Base-by-base conservation (phyloP, 2,797 vertebrate species). In the Nyctibius grandis region DNA sequence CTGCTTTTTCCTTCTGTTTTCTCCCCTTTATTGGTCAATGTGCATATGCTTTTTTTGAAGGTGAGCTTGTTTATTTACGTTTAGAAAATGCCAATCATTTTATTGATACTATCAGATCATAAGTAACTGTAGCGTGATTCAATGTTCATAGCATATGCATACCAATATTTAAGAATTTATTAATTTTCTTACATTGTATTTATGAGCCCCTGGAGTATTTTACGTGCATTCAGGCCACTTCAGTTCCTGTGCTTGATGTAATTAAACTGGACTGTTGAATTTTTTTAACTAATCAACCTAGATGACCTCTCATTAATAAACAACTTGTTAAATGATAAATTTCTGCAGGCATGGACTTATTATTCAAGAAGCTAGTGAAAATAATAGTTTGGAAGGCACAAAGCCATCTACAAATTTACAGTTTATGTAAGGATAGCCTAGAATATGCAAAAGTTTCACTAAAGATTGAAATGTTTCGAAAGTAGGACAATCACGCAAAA, bases 301-400 rank as follows among this genome's bases (percentile, higher is more conserved):
- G 31, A 78, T 93, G 82, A 42, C 73, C 79, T 89, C 53, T 91
- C 57, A 83, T 94, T 95, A 95, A 85, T 75, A 88, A 94, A 61
- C 18, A 94, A 40, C 73, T 78, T 81, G 59, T 84, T 89, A 88
- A 95, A 80, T 61, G 68, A 80, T 29, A 75, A 48, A 80, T 91
- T 92, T 89, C 80, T 72, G 57, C 26, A 78, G 73, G 54, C 31
- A 6, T 40, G 21, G 16, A 59, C 6, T 93, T 81, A 72, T 21
- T 94, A 77, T 91, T 91, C 73, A 75, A 78, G 61, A 72, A 94
- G 7, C 9, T 47, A 60, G 9, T 64, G 78, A 77, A 77, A 92
- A 72, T 20, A 89, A 51, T 68, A 84, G 36, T 75, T 84, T 75
- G 28, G 34, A 86, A 92, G 34, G 59, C 45, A 88, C 34, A 78